Percentiles rank a stretch among this genome's conserved stretches.
phyloP scores from a whole-genome alignment of 2,113 vertebrate genomes.

The Ciconia maguari region DNA sequence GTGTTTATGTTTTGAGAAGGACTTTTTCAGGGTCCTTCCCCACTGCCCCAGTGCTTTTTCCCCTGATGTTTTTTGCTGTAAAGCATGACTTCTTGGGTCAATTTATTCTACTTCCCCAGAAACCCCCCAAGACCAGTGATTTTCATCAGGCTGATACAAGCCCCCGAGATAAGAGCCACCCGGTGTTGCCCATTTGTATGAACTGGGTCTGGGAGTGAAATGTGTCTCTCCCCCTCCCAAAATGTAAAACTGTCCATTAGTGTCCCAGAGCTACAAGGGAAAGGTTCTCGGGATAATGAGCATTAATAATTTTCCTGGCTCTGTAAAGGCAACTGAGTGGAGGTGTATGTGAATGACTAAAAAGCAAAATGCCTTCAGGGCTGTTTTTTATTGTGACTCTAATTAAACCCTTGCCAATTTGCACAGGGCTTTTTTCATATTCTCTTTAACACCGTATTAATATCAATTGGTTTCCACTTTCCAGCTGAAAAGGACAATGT shows the following conservation, averaged over 20 bases:
- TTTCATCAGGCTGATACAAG: neutral
- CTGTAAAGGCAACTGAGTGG: neutral
- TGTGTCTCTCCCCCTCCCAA: neutral
- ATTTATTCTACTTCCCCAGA: neutral
- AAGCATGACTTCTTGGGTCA: neutral
- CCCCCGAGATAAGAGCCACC: neutral
- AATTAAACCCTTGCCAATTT: slow-evolving; percentile 78
- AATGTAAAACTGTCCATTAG: neutral
- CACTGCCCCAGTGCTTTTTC: neutral
- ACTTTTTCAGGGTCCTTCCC: neutral
- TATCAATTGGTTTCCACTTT: slow-evolving; percentile 60
- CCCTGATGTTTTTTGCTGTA: fast-evolving
- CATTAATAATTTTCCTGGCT: slow-evolving; percentile 48
- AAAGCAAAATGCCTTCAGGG: slow-evolving; percentile 69
- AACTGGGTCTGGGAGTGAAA: neutral
- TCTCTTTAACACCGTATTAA: slow-evolving; percentile 51
- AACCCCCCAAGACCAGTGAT: neutral
- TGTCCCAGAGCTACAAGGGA: slow-evolving; percentile 15
- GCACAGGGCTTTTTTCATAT: slow-evolving; percentile 23
- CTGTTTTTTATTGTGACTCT: slow-evolving; percentile 59
- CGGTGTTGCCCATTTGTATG: neutral
- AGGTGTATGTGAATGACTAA: slow-evolving; percentile 55
- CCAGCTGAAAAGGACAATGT: slow-evolving; percentile 59
- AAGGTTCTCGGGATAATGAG: slow-evolving; percentile 22
- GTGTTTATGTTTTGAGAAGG: neutral